Percentiles rank a stretch among this genome's conserved stretches.
Evolutionary conservation across 35 echinoderm and acorn worm species (phyloP).

Genomic region (Heliocidaris erythrogramma): DNA sequence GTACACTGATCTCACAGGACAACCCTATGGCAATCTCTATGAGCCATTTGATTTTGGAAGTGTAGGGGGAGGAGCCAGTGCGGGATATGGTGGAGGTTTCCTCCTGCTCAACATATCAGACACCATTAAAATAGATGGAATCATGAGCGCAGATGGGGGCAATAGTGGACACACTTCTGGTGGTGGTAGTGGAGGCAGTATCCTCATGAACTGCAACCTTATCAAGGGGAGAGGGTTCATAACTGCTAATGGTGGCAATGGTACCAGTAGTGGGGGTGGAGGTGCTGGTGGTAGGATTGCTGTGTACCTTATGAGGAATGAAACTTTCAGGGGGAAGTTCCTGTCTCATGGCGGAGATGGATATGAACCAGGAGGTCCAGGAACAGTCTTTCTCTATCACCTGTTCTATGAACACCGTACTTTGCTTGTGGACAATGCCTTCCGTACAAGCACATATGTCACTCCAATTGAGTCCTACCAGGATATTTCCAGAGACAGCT

Average conservation of each 20-base stretch:
- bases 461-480: constrained; percentile 44
- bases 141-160: constrained; percentile 79
- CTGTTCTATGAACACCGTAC: constrained; percentile 81
- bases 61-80: constrained; percentile 67
- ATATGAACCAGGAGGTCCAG: constrained; percentile 73
- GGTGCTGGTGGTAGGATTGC: constrained; percentile 85
- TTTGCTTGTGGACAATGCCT: constrained; percentile 77
- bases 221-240: constrained; percentile 68
- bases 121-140: constrained; percentile 69
- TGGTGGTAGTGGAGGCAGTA: constrained; percentile 79
- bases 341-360: constrained; percentile 66
- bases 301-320: constrained; percentile 73
- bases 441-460: constrained; percentile 54
- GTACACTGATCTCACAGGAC: constrained; percentile 65
- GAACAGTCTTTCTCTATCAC: constrained; percentile 88
- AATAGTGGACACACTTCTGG: constrained; percentile 41
- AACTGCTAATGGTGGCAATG: constrained; percentile 65
- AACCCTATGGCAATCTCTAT: constrained; percentile 94
- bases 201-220: constrained; percentile 56
- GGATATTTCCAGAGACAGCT: constrained; percentile 79
- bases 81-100: constrained; percentile 76
- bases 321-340: constrained; percentile 77
- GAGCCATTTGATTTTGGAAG: constrained; percentile 90
- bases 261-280: constrained; percentile 45
- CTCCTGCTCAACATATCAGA: constrained; percentile 77